phyloP scores from a whole-genome alignment of 2,797 vertebrate species.

The Notoglanidium macrostoma region DNA sequence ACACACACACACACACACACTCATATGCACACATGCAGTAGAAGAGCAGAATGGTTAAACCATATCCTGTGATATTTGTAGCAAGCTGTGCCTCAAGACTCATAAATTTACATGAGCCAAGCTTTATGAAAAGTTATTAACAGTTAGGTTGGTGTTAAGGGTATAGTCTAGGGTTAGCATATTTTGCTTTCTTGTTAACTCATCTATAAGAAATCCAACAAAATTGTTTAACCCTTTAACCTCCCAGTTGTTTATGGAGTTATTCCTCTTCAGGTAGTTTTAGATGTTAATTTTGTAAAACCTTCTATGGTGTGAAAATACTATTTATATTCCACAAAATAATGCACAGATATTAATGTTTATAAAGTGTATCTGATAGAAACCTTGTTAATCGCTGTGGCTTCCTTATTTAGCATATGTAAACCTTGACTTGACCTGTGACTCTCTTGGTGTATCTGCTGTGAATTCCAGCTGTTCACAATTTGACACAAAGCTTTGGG shows the following conservation, averaged over 20 bases:
- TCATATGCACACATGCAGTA: not conserved
- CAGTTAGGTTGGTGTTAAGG: not conserved
- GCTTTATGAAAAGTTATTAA: not conserved
- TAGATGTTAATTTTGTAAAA: not conserved
- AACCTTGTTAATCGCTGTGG: not conserved
- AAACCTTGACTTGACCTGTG: not conserved
- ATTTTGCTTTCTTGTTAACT: not conserved
- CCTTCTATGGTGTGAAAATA: not conserved
- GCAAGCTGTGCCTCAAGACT: not conserved
- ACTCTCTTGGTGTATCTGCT: not conserved
- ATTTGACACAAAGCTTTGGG: conserved; percentile 13
- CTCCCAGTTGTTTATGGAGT: not conserved
- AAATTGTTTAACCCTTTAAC: not conserved
- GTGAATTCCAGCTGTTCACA: not conserved
- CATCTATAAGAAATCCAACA: not conserved
- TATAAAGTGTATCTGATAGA: not conserved
- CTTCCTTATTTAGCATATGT: not conserved
- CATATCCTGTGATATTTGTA: not conserved
- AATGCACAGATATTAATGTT: not conserved
- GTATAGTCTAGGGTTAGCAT: not conserved
- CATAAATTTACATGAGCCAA: not conserved
- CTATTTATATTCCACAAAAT: not conserved
- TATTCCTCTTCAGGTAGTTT: not conserved
- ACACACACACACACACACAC: not conserved
- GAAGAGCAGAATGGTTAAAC: not conserved